Percentiles rank a stretch among this genome's conserved stretches.
phyloP scores from a whole-genome alignment of 2,797 vertebrate species.

The Argentina silus region DNA sequence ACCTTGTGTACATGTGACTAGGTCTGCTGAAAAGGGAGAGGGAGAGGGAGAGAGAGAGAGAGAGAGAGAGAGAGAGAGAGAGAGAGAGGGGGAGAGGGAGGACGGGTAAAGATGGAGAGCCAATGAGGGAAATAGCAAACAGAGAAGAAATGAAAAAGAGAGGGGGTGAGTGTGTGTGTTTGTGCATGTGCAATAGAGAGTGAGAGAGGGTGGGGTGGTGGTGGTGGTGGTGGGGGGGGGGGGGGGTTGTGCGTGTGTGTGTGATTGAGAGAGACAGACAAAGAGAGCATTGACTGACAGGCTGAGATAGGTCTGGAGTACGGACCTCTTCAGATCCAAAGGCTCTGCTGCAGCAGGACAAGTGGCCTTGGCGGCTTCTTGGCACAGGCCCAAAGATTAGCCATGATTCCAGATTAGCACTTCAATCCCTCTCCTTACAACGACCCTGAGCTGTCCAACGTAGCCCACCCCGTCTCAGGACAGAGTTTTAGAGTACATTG shows the following conservation, averaged over 20 bases:
- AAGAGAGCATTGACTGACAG: background rate
- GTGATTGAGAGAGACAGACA: conserved; percentile 19
- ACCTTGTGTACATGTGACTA: conserved; percentile 18
- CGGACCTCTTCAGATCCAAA: conserved; percentile 28
- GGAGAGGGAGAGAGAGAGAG: background rate
- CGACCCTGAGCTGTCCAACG: conserved; percentile 38
- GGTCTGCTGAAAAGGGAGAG: background rate
- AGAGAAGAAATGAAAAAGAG: background rate
- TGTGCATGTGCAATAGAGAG: too few species aligned
- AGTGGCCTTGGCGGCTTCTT: conserved; percentile 40
- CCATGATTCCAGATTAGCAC: conserved; percentile 70
- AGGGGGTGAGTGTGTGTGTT: background rate
- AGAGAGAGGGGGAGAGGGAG: background rate
- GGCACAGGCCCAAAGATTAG: conserved; percentile 64
- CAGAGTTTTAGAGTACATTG: conserved; percentile 54
- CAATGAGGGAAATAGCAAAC: background rate
- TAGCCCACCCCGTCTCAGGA: conserved; percentile 45
- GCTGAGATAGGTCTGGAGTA: conserved; percentile 9
- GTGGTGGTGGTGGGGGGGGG: background rate
- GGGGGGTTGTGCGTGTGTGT: background rate
- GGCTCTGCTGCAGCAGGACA: conserved; percentile 9
- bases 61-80: background rate
- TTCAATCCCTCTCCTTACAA: conserved; percentile 53
- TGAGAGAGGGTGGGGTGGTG: too few species aligned
- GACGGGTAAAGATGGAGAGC: background rate